phyloP scores from a whole-genome alignment of 2,797 vertebrate genomes.

The Sparus aurata region DNA sequence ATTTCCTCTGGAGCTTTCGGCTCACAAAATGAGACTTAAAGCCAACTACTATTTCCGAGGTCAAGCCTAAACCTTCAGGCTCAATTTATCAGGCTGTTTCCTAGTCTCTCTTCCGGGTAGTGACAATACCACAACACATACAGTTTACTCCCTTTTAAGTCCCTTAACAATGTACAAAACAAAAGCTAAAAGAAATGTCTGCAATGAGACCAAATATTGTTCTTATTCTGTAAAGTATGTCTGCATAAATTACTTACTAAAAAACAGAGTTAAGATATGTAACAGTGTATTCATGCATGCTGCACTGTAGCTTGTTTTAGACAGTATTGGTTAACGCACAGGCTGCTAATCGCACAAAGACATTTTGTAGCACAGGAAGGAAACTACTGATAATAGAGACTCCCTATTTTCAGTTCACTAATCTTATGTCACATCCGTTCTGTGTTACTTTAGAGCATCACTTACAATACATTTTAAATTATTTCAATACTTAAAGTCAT shows the following conservation, averaged over 20 bases:
- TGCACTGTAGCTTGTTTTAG: neutral
- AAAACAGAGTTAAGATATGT: neutral
- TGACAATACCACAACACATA: neutral
- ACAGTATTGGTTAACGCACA: neutral
- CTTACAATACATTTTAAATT: neutral
- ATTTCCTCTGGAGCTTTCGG: neutral
- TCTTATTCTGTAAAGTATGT: neutral
- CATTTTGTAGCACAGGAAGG: constrained; percentile 7
- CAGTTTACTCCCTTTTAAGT: neutral
- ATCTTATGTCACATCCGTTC: neutral
- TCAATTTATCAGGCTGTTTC: neutral
- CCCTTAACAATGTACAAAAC: neutral
- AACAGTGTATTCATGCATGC: neutral
- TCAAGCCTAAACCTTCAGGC: neutral
- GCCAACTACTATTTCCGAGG: neutral
- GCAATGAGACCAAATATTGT: neutral
- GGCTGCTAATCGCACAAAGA: too few species aligned
- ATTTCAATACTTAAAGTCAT: neutral
- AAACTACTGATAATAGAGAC: neutral
- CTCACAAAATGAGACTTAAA: neutral
- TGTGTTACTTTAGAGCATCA: neutral
- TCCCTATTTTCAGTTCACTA: neutral
- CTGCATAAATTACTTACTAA: neutral
- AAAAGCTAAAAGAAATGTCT: neutral
- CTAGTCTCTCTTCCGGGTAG: neutral